Conservation (phyloP, 2,888 invertebrate species). For the Ectobius pallidus region DNA sequence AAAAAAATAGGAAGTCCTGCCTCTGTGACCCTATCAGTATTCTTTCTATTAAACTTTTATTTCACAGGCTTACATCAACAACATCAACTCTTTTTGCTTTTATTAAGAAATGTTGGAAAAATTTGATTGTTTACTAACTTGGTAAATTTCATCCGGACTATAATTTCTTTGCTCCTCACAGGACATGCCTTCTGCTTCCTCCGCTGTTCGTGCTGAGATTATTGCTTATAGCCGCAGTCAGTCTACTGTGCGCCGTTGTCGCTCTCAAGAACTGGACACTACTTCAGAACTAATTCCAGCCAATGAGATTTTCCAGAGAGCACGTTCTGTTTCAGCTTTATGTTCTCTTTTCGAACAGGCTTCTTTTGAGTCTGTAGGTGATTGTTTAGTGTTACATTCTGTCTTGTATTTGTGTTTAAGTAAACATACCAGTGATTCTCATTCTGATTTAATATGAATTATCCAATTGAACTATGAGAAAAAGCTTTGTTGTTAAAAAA, state of each 20-base stretch:
- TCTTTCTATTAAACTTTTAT: too few relatives aligned
- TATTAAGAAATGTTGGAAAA: too few relatives aligned
- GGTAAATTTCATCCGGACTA: too few relatives aligned
- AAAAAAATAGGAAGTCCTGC: too few relatives aligned
- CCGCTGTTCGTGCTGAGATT: slow-evolving; percentile 16
- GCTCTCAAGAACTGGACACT: slow-evolving; percentile 15
- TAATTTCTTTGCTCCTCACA: slow-evolving; percentile 8
- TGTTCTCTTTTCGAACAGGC: slow-evolving; percentile 27
- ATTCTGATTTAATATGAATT: too few relatives aligned
- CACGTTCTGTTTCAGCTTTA: slow-evolving; percentile 20
- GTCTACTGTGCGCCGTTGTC: slow-evolving; percentile 16
- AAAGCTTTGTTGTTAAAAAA: too few relatives aligned
- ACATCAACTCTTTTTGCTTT: too few relatives aligned
- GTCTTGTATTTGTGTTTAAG: neutral
- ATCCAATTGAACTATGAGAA: too few relatives aligned
- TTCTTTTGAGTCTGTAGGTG: neutral
- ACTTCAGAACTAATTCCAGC: neutral
- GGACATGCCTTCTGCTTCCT: slow-evolving; percentile 29
- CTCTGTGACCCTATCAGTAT: too few relatives aligned
- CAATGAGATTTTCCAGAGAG: slow-evolving; percentile 6
- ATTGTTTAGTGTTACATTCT: neutral
- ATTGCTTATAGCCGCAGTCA: slow-evolving; percentile 22
- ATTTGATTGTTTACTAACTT: too few relatives aligned
- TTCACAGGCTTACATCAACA: too few relatives aligned
- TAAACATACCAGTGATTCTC: neutral